Conservation (phyloP, 64 coral and sea anemone species). For the Pocillopora damicornis region DNA sequence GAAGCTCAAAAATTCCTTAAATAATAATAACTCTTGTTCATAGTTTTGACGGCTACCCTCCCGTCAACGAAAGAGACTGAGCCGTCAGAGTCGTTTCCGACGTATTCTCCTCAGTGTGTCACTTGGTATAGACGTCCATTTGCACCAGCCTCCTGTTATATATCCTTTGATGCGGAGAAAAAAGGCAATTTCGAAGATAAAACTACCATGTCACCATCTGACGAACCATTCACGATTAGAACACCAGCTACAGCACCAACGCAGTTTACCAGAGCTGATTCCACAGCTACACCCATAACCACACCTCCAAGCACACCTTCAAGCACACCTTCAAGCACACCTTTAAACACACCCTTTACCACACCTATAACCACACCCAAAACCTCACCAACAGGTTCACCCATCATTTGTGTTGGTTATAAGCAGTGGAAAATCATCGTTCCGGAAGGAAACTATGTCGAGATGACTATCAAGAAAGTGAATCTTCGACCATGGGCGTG, state of each 20-base stretch:
- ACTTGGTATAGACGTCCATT: background rate
- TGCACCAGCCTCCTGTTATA: background rate
- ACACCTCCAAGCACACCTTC: too few relatives aligned
- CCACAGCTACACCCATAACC: background rate
- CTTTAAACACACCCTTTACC: too few relatives aligned
- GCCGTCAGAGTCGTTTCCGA: background rate
- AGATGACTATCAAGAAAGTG: slow-evolving; percentile 1
- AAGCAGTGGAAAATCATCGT: background rate
- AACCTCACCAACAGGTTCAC: background rate
- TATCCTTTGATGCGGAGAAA: background rate
- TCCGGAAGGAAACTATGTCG: background rate
- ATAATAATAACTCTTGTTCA: too few relatives aligned
- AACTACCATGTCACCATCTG: background rate
- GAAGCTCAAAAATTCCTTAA: too few relatives aligned
- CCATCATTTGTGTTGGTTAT: background rate
- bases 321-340: too few relatives aligned
- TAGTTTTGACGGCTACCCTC: too few relatives aligned
- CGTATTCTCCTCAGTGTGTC: background rate
- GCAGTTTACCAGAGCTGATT: too few relatives aligned
- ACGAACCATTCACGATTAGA: background rate
- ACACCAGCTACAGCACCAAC: background rate
- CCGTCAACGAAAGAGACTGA: too few relatives aligned
- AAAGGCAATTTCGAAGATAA: background rate
- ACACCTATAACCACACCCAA: background rate
- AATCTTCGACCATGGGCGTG: background rate